Base-by-base conservation (phyloP, 2,888 invertebrate species). In the Apodemia mormo region DNA sequence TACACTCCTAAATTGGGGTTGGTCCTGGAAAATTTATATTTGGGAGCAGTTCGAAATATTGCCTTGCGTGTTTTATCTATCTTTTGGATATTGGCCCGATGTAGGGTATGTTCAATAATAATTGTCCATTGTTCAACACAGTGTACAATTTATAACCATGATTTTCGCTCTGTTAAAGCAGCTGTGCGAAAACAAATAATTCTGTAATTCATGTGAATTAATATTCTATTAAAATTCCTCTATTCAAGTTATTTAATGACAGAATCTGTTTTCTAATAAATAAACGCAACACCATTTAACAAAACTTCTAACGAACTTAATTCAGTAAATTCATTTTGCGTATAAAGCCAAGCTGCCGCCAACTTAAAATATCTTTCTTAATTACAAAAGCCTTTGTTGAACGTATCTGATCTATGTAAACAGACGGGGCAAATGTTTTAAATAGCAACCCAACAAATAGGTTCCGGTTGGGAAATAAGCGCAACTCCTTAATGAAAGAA, bases 351-450 rank as follows among this genome's bases (percentile, higher is more conserved):
- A 93, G 92, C 92, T 90, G 92, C 90, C 86, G 87, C 91, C 88
- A 87, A 88, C 90, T 89, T 92, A 90, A 92, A 92, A 91, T 92
- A 92, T 92, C 91, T 92, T 90, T 90, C 92, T 92, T 93, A 92
- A 93, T 92, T 93, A 92, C 92, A 90, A 91, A 92, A 92, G 89
- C 92, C 90, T 93, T 93, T 93, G 92, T 93, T 92, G 89, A 90
- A 89, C 91, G 92, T 92, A 92, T 92, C 92, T 92, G 92, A 92
- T 92, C 92, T 92, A 92, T 92, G 92, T 92, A 91, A 93, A 88
- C 87, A 88, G 90, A 88, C 89, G 89, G 88, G 88, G 90, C 84
- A 88, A 89, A 92, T 91, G 91, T 88, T 91, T 93, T 90, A 92
- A 92, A 92, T 90, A 91, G 89, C 89, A 84, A 85, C 90, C 88